These are phyloP conservation scores for Ciconia boyciana DNA, from an alignment of 2,113 vertebrate species.

Conservation along the genomic window DNA sequence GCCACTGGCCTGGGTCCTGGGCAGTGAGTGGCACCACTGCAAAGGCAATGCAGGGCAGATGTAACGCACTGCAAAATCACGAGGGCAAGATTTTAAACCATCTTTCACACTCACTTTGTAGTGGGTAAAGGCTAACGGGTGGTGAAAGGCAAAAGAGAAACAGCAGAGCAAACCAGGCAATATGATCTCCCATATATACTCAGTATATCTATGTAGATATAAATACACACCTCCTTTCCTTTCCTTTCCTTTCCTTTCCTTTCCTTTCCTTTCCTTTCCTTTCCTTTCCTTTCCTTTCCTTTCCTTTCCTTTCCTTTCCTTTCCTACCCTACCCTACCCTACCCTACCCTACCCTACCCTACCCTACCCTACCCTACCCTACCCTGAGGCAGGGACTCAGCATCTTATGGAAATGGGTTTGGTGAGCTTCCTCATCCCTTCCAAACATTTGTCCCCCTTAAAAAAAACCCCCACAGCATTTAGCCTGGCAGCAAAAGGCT, in stretches of 20 bases:
- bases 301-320: background rate
- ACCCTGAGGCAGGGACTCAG: background rate
- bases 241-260: background rate
- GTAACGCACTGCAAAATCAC: background rate
- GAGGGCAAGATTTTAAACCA: background rate
- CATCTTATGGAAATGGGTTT: background rate
- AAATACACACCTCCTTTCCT: background rate
- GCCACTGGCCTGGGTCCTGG: background rate
- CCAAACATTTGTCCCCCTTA: background rate
- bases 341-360: background rate
- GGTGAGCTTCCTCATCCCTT: background rate
- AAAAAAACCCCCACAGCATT: background rate
- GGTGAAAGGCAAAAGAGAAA: background rate
- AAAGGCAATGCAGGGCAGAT: background rate
- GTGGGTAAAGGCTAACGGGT: background rate
- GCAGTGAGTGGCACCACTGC: background rate
- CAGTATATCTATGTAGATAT: background rate
- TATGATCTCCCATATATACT: background rate
- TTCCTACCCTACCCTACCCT: too few species aligned
- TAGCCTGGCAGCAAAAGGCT: background rate
- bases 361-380: background rate
- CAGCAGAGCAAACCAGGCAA: background rate
- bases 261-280: background rate
- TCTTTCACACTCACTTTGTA: background rate
- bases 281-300: background rate